Base-by-base conservation (phyloP, 2,797 vertebrate genomes). In the Labeo calbasu region DNA sequence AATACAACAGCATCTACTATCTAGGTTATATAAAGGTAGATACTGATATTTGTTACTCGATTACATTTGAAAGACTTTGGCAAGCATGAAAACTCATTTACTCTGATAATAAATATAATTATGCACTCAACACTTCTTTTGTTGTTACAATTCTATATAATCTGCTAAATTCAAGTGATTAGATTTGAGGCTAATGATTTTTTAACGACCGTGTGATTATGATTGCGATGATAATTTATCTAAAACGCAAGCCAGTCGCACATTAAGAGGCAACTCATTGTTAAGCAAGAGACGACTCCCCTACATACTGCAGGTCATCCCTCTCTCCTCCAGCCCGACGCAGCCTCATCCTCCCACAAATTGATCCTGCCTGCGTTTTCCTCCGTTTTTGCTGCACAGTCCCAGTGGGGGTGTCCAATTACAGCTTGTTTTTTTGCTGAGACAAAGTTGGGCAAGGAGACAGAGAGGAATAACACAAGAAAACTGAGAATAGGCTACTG, bases 361-460 rank as follows among this genome's bases (percentile, higher is more conserved):
- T 78, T 73, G 80, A 89, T 86, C 79, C 36, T 68, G 68, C 73
- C 6, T 81, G 87, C 66, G 84, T 83, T 77, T 63, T 85, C 82
- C 83, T 81, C 89, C 90, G 87, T 91, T 92, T 88, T 92, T 87
- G 21, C 79, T 87, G 79, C 12, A 9, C 28, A n/a, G 81, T 91
- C 92, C 91, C 92, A 28, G 50, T 12, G 92, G 94, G 89, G 89
- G 91, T 91, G 89, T 95, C 91, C 46, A 85, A 87, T 95, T 94
- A 93, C 94, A 83, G 84, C 71, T 19, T 85, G 75, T 84, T 83
- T 82, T 79, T 77, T 72, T 66, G 46, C 77, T 77, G 28, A 87
- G 86, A 86, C 72, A 71, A 53, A 72, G 46, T 66, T 85, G 73
- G 77, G 43, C 80, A 77, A 66, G 40, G 80, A 78, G 68, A 73